Evolutionary conservation across 2,888 invertebrate species (phyloP).

Genomic region (Leptinotarsa juncta): DNA sequence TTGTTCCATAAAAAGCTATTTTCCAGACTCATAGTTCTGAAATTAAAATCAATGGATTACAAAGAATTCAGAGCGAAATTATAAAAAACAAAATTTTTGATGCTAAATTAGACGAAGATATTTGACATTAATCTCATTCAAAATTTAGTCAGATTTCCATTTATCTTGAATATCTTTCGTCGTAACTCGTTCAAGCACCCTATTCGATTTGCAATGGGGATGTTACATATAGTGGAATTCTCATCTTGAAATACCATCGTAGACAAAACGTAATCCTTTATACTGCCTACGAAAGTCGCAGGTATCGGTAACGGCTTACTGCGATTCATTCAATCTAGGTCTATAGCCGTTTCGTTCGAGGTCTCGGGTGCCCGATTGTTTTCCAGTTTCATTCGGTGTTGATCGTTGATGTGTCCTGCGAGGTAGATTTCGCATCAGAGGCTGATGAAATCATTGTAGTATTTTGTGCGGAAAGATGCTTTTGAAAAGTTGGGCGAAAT

Average conservation of each 20-base stretch:
- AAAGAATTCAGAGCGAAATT: no score
- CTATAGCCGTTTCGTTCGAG: slow-evolving; percentile 28
- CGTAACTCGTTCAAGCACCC: background rate
- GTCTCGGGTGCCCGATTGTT: slow-evolving; percentile 22
- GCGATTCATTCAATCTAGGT: slow-evolving; percentile 48
- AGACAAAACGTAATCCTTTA: slow-evolving; percentile 33
- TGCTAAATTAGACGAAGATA: no score
- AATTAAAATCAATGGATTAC: no score
- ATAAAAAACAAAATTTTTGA: no score
- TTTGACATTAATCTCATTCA: background rate
- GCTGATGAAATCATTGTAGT: background rate
- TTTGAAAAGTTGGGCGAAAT: background rate
- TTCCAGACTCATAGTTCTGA: no score
- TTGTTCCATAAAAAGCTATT: no score
- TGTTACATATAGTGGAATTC: background rate
- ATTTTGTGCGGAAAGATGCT: background rate
- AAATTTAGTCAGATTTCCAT: background rate
- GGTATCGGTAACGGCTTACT: slow-evolving; percentile 49
- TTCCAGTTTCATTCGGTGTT: slow-evolving; percentile 15
- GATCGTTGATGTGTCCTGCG: slow-evolving; percentile 16
- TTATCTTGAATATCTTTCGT: background rate
- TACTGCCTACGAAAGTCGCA: slow-evolving; percentile 42
- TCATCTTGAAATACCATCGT: slow-evolving; percentile 4
- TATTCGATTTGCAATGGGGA: background rate
- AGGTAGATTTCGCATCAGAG: background rate